A percentile compares a stretch with the other conserved stretches of the same genome.
These are phyloP conservation scores for Aphelenchoides bicaudatus DNA, from an alignment of 2,888 invertebrate genomes.

Conservation along the genomic window DNA sequence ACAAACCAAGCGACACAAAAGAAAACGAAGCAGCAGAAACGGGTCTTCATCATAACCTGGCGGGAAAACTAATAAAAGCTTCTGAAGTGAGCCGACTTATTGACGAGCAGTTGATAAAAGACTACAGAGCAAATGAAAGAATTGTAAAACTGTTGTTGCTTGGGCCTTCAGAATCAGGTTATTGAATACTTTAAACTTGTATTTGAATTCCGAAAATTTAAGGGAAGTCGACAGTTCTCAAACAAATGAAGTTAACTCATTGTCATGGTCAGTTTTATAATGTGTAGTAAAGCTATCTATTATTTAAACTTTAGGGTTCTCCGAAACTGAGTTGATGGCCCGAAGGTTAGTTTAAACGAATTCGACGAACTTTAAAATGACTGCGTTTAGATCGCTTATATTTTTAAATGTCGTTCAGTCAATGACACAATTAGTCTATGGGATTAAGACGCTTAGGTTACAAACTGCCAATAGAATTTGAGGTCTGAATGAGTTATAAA, in stretches of 20 bases:
- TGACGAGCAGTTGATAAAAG: slow-evolving; percentile 34
- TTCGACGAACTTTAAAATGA: too few species aligned
- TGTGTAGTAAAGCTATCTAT: too few species aligned
- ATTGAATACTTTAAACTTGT: neutral
- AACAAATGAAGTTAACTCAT: slow-evolving; percentile 44
- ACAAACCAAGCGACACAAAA: too few species aligned
- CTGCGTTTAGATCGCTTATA: too few species aligned
- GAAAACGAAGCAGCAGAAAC: too few species aligned
- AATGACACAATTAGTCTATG: slow-evolving; percentile 24
- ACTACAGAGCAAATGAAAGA: slow-evolving; percentile 39
- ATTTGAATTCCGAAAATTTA: slow-evolving; percentile 47
- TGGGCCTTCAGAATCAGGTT: neutral
- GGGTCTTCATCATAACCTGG: too few species aligned
- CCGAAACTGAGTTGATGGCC: too few species aligned
- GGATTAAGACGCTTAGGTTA: slow-evolving; percentile 17
- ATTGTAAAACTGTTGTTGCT: slow-evolving; percentile 10
- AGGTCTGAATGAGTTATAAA: neutral
- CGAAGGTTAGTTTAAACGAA: too few species aligned
- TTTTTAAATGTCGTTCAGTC: slow-evolving; percentile 22
- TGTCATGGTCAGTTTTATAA: too few species aligned
- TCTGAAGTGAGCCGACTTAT: slow-evolving; percentile 23
- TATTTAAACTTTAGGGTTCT: too few species aligned
- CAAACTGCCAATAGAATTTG: neutral
- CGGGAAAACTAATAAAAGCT: slow-evolving; percentile 10
- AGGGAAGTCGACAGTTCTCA: slow-evolving; percentile 51